A percentile compares a stretch with the other conserved stretches of the same genome.
phyloP scores from a whole-genome alignment of 2,113 vertebrate genomes.

The Notechis scutatus region DNA sequence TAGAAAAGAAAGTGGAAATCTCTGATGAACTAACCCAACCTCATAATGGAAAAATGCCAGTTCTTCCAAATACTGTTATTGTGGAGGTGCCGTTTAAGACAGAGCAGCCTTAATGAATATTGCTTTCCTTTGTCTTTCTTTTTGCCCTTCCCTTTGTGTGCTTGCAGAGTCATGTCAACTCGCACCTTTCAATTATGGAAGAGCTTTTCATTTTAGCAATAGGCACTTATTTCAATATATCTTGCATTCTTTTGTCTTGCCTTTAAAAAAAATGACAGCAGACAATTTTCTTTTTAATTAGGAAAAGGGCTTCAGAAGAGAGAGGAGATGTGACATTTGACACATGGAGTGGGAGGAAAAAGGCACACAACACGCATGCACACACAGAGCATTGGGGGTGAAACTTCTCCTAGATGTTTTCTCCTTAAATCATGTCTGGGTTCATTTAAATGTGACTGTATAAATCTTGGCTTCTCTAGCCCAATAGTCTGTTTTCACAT shows the following conservation, averaged over 20 bases:
- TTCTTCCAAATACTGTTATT: conserved; percentile 51
- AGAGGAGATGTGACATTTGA: neutral
- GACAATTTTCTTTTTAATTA: conserved; percentile 56
- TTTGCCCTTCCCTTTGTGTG: conserved; percentile 46
- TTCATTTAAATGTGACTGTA: neutral
- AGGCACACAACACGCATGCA: neutral
- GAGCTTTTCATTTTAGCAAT: conserved; percentile 59
- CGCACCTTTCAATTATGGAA: conserved; percentile 57
- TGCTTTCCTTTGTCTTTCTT: conserved; percentile 46
- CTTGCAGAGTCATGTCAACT: conserved; percentile 30
- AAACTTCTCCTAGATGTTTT: neutral
- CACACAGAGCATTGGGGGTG: neutral
- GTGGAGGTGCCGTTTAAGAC: conserved; percentile 43
- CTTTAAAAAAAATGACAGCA: conserved; percentile 31
- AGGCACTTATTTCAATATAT: conserved; percentile 54
- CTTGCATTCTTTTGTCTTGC: conserved; percentile 51
- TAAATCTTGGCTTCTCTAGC: neutral
- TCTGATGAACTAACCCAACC: conserved; percentile 37
- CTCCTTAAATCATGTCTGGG: neutral
- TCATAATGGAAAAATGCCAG: conserved; percentile 57
- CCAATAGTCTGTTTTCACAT: neutral
- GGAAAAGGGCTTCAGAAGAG: conserved; percentile 25
- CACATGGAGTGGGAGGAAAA: neutral
- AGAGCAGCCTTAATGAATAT: conserved; percentile 54
- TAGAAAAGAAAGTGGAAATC: conserved; percentile 34